phyloP scores from a whole-genome alignment of 2,888 invertebrate genomes.

The Charanyca ferruginea region DNA sequence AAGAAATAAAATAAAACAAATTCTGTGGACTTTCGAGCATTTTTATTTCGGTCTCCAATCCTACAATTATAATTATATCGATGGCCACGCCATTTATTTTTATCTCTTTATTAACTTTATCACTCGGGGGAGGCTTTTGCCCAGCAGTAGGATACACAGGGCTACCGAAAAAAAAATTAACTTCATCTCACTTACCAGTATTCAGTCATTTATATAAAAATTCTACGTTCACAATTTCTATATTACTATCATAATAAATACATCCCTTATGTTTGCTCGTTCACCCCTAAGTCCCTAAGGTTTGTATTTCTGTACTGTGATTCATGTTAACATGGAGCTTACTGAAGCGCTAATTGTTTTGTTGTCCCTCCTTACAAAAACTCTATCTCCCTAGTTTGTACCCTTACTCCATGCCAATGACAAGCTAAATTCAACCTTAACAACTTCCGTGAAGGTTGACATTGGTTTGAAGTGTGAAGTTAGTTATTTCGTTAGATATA shows the following conservation, averaged over 20 bases:
- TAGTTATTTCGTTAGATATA: background rate
- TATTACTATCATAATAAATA: background rate
- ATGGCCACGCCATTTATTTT: no score
- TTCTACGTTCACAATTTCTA: no score
- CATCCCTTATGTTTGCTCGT: background rate
- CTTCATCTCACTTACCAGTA: no score
- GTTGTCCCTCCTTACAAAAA: constrained; percentile 17
- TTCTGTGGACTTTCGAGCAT: no score
- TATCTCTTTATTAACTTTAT: no score
- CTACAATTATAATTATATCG: no score
- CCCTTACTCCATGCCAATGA: background rate
- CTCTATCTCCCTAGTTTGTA: background rate
- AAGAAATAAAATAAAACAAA: no score
- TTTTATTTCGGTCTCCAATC: no score
- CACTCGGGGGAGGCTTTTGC: no score
- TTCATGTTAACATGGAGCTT: constrained; percentile 29
- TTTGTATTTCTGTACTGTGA: constrained; percentile 12
- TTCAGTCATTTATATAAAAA: no score
- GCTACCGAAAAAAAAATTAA: no score
- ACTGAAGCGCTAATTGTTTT: constrained; percentile 41
- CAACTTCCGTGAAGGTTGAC: background rate
- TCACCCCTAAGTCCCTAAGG: background rate
- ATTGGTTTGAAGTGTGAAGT: background rate
- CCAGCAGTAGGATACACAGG: no score
- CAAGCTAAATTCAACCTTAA: background rate